Conservation (phyloP, 2,888 invertebrate genomes). For the Caenorhabditis sp. region DNA sequence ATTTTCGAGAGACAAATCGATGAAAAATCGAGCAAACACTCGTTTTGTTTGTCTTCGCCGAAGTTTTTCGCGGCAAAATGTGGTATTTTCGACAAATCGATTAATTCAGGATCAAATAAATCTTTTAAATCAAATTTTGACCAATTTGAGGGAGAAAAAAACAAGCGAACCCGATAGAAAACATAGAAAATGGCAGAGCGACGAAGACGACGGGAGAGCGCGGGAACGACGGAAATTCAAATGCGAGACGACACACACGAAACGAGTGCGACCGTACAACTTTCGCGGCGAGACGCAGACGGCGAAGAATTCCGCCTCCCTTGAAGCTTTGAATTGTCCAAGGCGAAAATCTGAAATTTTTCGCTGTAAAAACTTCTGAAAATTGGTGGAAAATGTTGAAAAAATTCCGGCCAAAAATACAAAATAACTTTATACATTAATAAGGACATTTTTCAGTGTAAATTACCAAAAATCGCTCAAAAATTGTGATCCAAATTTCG, state of each 20-base stretch:
- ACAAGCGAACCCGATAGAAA: neutral
- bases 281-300: conserved; percentile 32
- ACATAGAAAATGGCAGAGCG: neutral
- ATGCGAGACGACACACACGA: conserved; percentile 25
- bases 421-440: no score
- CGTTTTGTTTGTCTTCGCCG: no score
- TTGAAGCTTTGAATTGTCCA: neutral
- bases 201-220: neutral
- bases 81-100: neutral
- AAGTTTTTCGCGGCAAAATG: neutral
- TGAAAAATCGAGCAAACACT: conserved; percentile 3
- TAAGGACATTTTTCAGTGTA: no score
- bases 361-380: neutral
- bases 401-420: no score
- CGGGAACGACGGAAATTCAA: conserved; percentile 51
- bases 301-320: conserved; percentile 32
- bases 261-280: conserved; percentile 54
- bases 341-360: neutral
- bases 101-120: no score
- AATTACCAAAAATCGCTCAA: no score
- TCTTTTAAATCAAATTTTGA: no score
- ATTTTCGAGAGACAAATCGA: neutral
- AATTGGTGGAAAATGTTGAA: neutral
- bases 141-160: no score
- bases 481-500: neutral